These are phyloP conservation scores for Scyliorhinus canicula DNA, from an alignment of 2,797 vertebrate species.

Conservation along the genomic window DNA sequence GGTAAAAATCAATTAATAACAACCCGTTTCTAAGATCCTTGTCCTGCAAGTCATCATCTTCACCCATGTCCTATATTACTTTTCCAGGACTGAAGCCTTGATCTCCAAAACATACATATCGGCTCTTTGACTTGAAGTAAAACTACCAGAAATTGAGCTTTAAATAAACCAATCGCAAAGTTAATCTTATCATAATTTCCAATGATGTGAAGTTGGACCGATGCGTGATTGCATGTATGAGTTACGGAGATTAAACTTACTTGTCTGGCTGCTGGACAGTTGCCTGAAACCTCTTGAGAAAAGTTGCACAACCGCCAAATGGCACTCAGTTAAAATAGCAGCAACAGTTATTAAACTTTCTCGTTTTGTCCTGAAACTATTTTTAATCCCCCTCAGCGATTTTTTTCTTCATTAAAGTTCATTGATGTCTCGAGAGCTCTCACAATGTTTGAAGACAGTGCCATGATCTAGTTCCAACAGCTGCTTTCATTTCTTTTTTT, in stretches of 20 bases:
- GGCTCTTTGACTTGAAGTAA: background rate
- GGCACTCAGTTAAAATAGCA: background rate
- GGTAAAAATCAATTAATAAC: background rate
- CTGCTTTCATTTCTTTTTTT: conserved; percentile 9
- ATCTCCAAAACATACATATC: background rate
- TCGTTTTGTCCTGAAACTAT: background rate
- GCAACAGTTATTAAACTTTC: background rate
- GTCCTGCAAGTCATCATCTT: background rate
- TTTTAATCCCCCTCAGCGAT: background rate
- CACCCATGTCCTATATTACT: background rate
- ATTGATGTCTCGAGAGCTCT: background rate
- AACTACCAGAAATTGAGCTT: background rate
- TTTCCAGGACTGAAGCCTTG: background rate
- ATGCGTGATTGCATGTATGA: background rate
- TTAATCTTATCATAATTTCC: background rate
- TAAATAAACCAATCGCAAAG: background rate
- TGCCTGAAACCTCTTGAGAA: background rate
- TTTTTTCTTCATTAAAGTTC: background rate
- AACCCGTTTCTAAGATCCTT: background rate
- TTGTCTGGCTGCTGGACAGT: background rate
- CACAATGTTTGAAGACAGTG: background rate
- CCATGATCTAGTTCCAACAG: background rate
- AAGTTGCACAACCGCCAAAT: background rate
- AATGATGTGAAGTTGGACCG: background rate
- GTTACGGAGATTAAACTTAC: background rate